Conservation (phyloP, 2,113 vertebrate genomes). For the Calidris pugnax region DNA sequence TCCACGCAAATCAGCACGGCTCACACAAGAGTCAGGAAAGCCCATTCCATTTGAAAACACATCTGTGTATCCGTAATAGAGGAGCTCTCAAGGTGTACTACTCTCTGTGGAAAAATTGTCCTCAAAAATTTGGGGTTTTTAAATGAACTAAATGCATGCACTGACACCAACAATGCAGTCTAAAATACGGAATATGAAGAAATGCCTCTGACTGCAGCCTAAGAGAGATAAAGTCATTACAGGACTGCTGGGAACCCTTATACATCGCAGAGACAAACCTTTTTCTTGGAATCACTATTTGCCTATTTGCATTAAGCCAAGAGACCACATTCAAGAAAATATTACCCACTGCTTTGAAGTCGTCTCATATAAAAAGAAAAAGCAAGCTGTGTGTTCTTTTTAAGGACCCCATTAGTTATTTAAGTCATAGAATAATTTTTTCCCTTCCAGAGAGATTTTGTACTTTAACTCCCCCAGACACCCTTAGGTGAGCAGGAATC, state of each 20-base stretch:
- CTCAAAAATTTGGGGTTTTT: background rate
- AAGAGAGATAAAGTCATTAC: background rate
- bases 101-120: background rate
- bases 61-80: accelerated
- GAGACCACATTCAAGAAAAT: background rate
- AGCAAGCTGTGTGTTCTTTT: background rate
- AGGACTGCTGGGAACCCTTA: background rate
- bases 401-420: background rate
- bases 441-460: background rate
- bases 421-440: background rate
- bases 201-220: background rate
- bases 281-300: background rate
- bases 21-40: background rate
- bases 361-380: background rate
- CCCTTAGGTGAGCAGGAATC: background rate
- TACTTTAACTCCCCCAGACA: background rate
- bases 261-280: background rate
- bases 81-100: background rate
- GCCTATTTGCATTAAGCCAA: background rate
- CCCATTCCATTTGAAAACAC: background rate
- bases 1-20: accelerated
- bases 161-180: background rate
- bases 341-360: background rate
- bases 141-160: background rate
- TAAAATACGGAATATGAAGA: accelerated